A percentile compares a stretch with the other conserved stretches of the same genome.
These are phyloP conservation scores for Euborellia annulipes DNA, from an alignment of 1,140 invertebrate genomes.

Conservation along the genomic window DNA sequence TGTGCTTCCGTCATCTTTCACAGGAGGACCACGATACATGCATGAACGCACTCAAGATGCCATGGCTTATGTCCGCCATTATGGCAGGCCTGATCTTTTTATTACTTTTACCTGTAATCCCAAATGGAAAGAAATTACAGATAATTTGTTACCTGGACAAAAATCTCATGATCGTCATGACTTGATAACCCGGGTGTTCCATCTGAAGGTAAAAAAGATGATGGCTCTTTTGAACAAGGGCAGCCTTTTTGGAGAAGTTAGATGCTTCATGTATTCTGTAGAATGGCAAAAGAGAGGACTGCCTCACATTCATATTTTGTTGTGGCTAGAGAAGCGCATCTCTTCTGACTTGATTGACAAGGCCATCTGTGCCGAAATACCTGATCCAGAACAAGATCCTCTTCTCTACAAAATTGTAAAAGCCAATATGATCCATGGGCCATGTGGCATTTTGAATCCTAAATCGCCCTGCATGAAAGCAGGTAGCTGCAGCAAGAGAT, in stretches of 20 bases:
- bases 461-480: conserved; percentile 31
- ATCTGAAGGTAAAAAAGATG: conserved; percentile 26
- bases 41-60: conserved; percentile 30
- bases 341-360: conserved; percentile 14
- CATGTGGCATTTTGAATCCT: conserved; percentile 30
- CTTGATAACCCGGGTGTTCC: conserved; percentile 29
- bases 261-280: conserved; percentile 25
- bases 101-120: conserved; percentile 32
- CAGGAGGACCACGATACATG: conserved; percentile 26
- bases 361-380: conserved; percentile 12
- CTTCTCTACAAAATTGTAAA: conserved; percentile 14
- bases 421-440: conserved; percentile 30
- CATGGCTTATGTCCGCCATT: conserved; percentile 25
- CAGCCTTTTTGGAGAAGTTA: conserved; percentile 21
- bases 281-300: conserved; percentile 36
- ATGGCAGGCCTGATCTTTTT: conserved; percentile 27
- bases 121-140: conserved; percentile 28
- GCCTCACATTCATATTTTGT: conserved; percentile 30
- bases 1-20: conserved; percentile 25
- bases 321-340: conserved; percentile 19
- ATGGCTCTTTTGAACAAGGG: conserved; percentile 26
- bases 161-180: conserved; percentile 26
- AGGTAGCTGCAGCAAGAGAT: conserved; percentile 29
- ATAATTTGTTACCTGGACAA: conserved; percentile 17
- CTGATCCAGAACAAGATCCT: conserved; percentile 2